phyloP scores from a whole-genome alignment of 1,140 invertebrate genomes.

The Maniola jurtina region DNA sequence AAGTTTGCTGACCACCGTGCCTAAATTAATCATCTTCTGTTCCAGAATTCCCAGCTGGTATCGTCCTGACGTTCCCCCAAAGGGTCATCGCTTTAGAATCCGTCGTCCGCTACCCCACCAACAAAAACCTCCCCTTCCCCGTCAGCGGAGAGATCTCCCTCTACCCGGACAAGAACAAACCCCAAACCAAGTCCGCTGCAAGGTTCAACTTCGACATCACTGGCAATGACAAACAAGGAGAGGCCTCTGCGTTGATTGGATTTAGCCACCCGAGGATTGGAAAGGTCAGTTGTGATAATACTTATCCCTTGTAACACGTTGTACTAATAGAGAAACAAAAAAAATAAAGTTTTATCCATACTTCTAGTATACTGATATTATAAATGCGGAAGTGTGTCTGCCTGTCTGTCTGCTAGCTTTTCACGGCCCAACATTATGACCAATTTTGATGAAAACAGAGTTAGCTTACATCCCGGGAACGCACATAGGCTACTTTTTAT shows the following conservation, averaged over 20 bases:
- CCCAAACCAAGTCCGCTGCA: conserved; percentile 81
- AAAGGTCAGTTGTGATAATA: conserved; percentile 71
- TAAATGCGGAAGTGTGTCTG: too few species aligned
- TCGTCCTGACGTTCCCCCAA: conserved; percentile 82
- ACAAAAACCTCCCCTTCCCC: conserved; percentile 57
- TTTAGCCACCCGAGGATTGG: conserved; percentile 83
- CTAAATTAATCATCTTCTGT: not conserved
- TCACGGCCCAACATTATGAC: too few species aligned
- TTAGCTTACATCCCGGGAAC: too few species aligned
- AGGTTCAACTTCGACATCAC: conserved; percentile 73
- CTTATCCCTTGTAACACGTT: too few species aligned
- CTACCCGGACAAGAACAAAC: conserved; percentile 85
- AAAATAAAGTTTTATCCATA: too few species aligned
- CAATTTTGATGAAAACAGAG: too few species aligned
- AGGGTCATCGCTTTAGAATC: conserved; percentile 82
- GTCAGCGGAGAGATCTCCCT: conserved; percentile 75
- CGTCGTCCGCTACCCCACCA: conserved; percentile 59
- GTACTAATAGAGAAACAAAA: too few species aligned
- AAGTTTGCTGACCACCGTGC: not conserved
- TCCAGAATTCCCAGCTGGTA: conserved; percentile 69
- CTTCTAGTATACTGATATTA: too few species aligned
- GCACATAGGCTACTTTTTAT: too few species aligned
- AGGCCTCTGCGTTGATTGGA: conserved; percentile 79
- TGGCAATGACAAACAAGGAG: conserved; percentile 67
- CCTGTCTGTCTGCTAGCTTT: too few species aligned